Conservation (phyloP, 1,140 invertebrate species). For the Holcopasites calliopsidis region DNA sequence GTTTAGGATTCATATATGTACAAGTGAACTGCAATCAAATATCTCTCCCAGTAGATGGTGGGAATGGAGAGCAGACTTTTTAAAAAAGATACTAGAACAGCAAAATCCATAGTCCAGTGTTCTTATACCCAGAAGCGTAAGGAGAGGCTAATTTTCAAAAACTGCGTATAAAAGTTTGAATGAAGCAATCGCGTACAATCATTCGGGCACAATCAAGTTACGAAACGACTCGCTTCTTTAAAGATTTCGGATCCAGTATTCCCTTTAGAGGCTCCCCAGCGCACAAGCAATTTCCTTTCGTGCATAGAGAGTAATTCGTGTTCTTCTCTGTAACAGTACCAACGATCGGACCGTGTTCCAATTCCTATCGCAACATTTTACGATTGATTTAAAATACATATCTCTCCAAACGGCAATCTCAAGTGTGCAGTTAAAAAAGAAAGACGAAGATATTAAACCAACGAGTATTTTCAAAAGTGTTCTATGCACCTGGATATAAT, state of each 20-base stretch:
- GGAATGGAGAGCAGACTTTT: neutral
- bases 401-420: neutral
- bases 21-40: neutral
- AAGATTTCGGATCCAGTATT: conserved; percentile 23
- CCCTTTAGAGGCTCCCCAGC: neutral
- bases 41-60: neutral
- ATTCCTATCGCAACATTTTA: neutral
- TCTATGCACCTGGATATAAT: no score
- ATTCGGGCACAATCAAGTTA: neutral
- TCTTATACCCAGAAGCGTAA: neutral
- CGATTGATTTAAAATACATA: no score
- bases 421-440: no score
- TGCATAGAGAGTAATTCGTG: neutral
- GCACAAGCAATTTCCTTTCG: neutral
- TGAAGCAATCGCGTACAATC: conserved; percentile 4
- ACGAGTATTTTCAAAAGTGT: no score
- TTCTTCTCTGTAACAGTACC: neutral
- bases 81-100: neutral
- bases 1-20: no score
- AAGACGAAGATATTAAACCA: no score
- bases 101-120: neutral
- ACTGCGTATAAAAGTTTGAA: conserved; percentile 15
- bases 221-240: neutral
- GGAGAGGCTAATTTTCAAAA: conserved; percentile 4
- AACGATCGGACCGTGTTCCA: neutral